Conservation (phyloP, 2,888 invertebrate species). For the Koerneria pararmatus region DNA sequence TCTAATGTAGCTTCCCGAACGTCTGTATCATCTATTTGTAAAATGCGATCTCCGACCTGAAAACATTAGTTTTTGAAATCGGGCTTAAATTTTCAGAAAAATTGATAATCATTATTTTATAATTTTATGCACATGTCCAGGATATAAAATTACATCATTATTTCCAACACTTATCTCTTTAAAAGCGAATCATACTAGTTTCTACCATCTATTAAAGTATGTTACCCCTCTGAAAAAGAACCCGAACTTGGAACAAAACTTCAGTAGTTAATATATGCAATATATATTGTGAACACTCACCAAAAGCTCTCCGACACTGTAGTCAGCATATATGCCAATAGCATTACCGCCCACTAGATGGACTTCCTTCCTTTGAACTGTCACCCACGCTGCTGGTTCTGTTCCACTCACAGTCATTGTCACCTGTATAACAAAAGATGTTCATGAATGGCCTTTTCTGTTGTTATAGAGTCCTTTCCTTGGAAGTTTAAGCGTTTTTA, state of each 20-base stretch:
- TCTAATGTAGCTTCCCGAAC: constrained; percentile 40
- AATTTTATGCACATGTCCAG: neutral
- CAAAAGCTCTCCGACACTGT: constrained; percentile 31
- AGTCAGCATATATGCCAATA: constrained; percentile 37
- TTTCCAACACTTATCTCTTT: no score
- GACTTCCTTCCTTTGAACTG: constrained; percentile 35
- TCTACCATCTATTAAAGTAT: no score
- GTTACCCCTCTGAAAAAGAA: neutral
- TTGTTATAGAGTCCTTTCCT: no score
- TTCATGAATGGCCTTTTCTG: no score
- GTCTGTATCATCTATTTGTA: constrained; percentile 42
- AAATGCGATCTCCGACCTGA: constrained; percentile 40
- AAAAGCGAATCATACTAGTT: no score
- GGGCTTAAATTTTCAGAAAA: neutral
- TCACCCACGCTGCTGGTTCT: constrained; percentile 28
- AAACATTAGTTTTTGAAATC: neutral
- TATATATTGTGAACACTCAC: no score
- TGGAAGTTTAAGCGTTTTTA: no score
- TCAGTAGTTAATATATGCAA: no score
- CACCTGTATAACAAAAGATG: constrained; percentile 23
- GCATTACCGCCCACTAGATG: constrained; percentile 42
- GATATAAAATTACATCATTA: no score
- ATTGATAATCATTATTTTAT: neutral
- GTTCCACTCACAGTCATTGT: constrained; percentile 31
- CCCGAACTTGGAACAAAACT: neutral